phyloP scores from a whole-genome alignment of 1,140 invertebrate species.

The Conus ventricosus region DNA sequence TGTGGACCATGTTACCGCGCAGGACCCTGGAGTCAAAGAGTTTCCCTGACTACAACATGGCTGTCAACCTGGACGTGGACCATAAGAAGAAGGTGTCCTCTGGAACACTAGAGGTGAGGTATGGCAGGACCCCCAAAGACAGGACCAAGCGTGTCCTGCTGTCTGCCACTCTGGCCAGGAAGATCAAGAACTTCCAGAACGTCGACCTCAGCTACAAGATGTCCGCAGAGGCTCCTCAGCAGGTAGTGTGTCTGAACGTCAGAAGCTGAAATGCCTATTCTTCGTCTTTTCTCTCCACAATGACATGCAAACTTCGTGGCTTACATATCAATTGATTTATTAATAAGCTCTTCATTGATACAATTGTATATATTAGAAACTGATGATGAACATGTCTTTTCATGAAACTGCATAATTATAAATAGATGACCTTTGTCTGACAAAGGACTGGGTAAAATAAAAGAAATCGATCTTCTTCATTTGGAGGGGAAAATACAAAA shows the following conservation, averaged over 20 bases:
- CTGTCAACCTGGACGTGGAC: constrained; percentile 36
- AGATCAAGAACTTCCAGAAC: constrained; percentile 29
- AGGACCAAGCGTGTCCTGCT: constrained; percentile 8
- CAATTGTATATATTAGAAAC: background rate
- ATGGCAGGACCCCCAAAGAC: constrained; percentile 41
- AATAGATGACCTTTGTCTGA: no score
- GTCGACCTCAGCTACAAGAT: constrained; percentile 27
- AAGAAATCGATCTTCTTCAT: background rate
- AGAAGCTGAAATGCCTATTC: no score
- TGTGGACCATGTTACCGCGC: background rate
- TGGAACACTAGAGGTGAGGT: constrained; percentile 38
- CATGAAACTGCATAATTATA: background rate
- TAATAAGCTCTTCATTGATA: no score
- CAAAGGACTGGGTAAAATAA: no score
- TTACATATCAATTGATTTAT: no score
- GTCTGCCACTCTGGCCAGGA: constrained; percentile 1
- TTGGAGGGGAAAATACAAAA: background rate
- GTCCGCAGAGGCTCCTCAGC: constrained; percentile 8
- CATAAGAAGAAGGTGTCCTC: constrained; percentile 44
- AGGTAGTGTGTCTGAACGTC: background rate
- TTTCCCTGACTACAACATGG: constrained; percentile 47
- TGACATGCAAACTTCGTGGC: no score
- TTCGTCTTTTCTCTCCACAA: no score
- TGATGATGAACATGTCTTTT: constrained; percentile 2
- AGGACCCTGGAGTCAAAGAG: constrained; percentile 43